Evolutionary conservation across 2,113 vertebrate species (phyloP).

Genomic region (Scolopax mira): DNA sequence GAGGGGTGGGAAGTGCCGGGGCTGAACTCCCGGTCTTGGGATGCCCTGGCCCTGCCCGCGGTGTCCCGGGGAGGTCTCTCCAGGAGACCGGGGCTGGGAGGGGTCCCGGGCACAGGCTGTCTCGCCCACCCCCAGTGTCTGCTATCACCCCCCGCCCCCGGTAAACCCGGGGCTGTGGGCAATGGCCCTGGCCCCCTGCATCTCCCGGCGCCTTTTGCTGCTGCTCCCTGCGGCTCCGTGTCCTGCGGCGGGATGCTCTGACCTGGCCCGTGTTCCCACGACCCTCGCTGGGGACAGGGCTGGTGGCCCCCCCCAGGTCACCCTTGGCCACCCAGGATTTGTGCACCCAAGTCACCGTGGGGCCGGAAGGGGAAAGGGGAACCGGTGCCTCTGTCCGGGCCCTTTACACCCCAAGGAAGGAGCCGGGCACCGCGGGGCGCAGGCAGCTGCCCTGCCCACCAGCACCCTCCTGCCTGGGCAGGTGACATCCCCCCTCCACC

Average conservation of each 20-base stretch:
- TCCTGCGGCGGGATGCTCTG: not conserved
- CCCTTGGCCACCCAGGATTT: not conserved
- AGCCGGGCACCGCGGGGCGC: accelerated
- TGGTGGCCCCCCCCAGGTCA: not conserved
- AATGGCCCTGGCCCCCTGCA: not conserved
- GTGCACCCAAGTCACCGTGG: accelerated
- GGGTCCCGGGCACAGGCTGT: too few relatives aligned
- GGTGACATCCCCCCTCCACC: not conserved
- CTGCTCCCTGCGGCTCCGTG: not conserved
- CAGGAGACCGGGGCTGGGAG: too few relatives aligned
- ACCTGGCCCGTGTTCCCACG: not conserved
- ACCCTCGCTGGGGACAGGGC: not conserved
- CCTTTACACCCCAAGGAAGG: not conserved
- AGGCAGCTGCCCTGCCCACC: not conserved
- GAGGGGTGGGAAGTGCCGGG: not conserved
- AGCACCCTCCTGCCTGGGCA: not conserved
- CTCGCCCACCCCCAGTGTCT: not conserved
- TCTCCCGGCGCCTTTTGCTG: accelerated
- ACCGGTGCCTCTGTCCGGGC: not conserved
- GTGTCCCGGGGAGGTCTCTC: not conserved
- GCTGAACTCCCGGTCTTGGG: not conserved
- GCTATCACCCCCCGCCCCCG: not conserved
- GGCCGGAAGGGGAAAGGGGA: not conserved
- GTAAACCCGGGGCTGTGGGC: not conserved
- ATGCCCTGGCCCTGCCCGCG: not conserved